These are phyloP conservation scores for Perdita meconis DNA, from an alignment of 2,888 invertebrate genomes.

Conservation along the genomic window DNA sequence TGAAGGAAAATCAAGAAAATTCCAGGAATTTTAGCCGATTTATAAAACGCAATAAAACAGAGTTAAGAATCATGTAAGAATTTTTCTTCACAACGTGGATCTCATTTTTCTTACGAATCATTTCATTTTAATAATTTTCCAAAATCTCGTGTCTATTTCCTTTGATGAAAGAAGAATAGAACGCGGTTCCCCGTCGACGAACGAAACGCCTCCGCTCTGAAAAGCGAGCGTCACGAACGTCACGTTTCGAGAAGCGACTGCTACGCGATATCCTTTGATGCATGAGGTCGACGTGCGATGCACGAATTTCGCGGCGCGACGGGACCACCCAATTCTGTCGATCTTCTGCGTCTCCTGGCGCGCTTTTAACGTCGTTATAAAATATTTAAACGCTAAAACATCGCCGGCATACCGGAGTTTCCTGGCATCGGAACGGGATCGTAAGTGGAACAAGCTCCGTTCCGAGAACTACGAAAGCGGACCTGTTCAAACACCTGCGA, in stretches of 20 bases:
- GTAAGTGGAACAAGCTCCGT: slow-evolving; percentile 60
- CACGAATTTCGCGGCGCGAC: background rate
- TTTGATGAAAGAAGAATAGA: too few species aligned
- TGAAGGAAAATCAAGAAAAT: too few species aligned
- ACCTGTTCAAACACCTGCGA: slow-evolving; percentile 53
- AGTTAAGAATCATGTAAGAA: too few species aligned
- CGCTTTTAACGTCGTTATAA: slow-evolving; percentile 34
- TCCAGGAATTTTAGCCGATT: too few species aligned
- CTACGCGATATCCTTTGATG: slow-evolving; percentile 21
- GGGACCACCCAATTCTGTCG: slow-evolving; percentile 35
- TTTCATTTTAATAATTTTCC: too few species aligned
- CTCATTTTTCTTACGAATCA: too few species aligned
- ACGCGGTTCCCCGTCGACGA: slow-evolving; percentile 5
- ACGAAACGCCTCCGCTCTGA: background rate
- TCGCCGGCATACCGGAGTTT: slow-evolving; percentile 7
- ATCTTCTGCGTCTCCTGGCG: slow-evolving; percentile 9
- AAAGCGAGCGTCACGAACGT: too few species aligned
- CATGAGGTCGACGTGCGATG: background rate
- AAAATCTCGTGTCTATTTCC: too few species aligned
- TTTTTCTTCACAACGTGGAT: too few species aligned
- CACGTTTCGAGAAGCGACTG: background rate
- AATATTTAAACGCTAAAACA: slow-evolving; percentile 24
- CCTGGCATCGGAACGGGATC: slow-evolving; percentile 42
- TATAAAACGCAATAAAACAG: too few species aligned
- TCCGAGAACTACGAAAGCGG: slow-evolving; percentile 55